Percentiles rank a stretch among this genome's conserved stretches.
Conservation (phyloP, 2,888 invertebrate species). For the Heliconius ethilla region DNA sequence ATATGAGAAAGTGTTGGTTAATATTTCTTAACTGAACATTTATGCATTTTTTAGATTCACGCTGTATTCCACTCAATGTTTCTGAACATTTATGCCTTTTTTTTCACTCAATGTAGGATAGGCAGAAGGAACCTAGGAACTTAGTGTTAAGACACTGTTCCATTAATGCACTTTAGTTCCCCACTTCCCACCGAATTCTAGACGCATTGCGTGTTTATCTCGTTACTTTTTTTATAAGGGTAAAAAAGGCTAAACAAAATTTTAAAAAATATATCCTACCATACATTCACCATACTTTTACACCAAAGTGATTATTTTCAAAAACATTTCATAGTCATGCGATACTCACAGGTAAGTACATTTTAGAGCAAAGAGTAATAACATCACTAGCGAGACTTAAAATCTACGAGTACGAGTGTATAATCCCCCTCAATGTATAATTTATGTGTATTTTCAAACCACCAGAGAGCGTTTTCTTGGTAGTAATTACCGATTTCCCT, state of each 20-base stretch:
- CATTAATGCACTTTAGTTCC: no score
- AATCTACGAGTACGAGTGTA: slow-evolving; percentile 25
- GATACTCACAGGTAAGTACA: slow-evolving; percentile 20
- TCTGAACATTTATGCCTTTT: background rate
- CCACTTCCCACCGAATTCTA: no score
- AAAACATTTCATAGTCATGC: slow-evolving; percentile 22
- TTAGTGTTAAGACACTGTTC: no score
- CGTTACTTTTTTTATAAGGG: background rate
- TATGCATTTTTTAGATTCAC: background rate
- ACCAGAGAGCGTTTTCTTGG: slow-evolving; percentile 37
- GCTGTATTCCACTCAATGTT: no score
- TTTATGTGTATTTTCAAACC: slow-evolving; percentile 29
- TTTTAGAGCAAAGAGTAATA: slow-evolving; percentile 24
- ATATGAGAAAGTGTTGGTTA: background rate
- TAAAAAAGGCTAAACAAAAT: background rate
- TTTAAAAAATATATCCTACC: no score
- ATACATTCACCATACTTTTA: background rate
- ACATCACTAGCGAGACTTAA: slow-evolving; percentile 26
- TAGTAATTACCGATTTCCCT: slow-evolving; percentile 40
- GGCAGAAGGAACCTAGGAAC: no score
- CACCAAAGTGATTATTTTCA: slow-evolving; percentile 22
- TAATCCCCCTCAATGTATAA: slow-evolving; percentile 27
- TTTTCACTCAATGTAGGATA: no score
- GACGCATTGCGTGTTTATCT: no score
- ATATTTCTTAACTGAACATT: background rate